These are phyloP conservation scores for Drosophila infuscata DNA, from an alignment of 2,888 invertebrate genomes.

Conservation along the genomic window DNA sequence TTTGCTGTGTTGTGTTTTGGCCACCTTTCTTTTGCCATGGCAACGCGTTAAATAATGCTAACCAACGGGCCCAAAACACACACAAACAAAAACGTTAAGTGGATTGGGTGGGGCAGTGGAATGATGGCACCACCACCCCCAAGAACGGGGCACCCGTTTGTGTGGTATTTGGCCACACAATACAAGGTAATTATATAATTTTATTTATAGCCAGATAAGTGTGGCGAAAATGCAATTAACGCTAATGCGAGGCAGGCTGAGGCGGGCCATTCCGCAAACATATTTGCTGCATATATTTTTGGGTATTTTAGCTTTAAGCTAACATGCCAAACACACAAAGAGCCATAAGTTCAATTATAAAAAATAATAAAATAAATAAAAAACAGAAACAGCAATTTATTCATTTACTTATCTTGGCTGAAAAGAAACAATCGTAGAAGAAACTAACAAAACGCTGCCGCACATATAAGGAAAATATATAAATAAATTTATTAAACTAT, in stretches of 20 bases:
- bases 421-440: background rate
- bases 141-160: conserved; percentile 13
- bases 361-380: conserved; percentile 45
- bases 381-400: conserved; percentile 47
- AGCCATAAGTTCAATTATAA: conserved; percentile 59
- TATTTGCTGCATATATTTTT: conserved; percentile 16
- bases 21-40: conserved; percentile 74
- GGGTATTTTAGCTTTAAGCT: conserved; percentile 26
- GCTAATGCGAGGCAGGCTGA: conserved; percentile 23
- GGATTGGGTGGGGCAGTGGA: conserved; percentile 48
- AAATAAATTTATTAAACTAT: conserved; percentile 79
- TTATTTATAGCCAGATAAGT: conserved; percentile 81
- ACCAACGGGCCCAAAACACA: conserved; percentile 36
- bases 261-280: conserved; percentile 3
- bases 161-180: conserved; percentile 60
- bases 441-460: conserved; percentile 1
- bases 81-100: conserved; percentile 65
- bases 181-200: conserved; percentile 80
- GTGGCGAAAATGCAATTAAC: conserved; percentile 80
- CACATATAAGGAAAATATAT: conserved; percentile 50
- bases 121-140: conserved; percentile 11
- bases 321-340: background rate
- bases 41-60: conserved; percentile 78
- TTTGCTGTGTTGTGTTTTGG: conserved; percentile 66
- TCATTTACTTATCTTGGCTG: conserved; percentile 53